A percentile compares a stretch with the other conserved stretches of the same genome.
Conservation (phyloP, 2,797 vertebrate species). For the Orientallactaga sibirica region DNA sequence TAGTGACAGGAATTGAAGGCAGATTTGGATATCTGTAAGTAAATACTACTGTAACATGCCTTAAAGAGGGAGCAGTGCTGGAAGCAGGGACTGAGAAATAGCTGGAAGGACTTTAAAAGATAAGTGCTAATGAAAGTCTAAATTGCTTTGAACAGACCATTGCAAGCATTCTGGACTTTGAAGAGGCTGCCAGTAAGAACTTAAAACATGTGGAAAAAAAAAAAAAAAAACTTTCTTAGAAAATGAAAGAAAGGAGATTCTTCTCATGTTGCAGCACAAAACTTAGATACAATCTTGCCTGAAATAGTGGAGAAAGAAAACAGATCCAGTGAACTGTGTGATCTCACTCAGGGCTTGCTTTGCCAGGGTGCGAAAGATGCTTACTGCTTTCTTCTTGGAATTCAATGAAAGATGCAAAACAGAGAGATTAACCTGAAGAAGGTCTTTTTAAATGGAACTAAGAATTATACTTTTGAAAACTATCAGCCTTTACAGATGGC, state of each 20-base stretch:
- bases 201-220: not conserved
- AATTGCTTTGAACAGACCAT: conserved; percentile 3
- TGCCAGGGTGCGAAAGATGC: not conserved
- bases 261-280: conserved; percentile 2
- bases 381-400: not conserved
- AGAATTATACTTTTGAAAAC: not conserved
- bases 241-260: not conserved
- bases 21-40: not conserved
- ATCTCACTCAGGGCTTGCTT: not conserved
- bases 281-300: not conserved
- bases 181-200: not conserved
- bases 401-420: not conserved
- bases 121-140: not conserved
- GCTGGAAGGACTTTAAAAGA: not conserved
- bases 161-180: conserved; percentile 12
- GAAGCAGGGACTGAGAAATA: not conserved
- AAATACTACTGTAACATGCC: too few relatives aligned
- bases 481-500: not conserved
- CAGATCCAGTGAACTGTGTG: not conserved
- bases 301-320: not conserved
- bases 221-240: conserved; percentile 1
- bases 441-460: not conserved
- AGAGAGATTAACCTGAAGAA: not conserved
- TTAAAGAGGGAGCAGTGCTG: not conserved
- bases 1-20: not conserved